A percentile compares a stretch with the other conserved stretches of the same genome.
phyloP scores from a whole-genome alignment of 30 jellyfish, hydroid and myxozoan genomes.

The Turritopsis rubra region DNA sequence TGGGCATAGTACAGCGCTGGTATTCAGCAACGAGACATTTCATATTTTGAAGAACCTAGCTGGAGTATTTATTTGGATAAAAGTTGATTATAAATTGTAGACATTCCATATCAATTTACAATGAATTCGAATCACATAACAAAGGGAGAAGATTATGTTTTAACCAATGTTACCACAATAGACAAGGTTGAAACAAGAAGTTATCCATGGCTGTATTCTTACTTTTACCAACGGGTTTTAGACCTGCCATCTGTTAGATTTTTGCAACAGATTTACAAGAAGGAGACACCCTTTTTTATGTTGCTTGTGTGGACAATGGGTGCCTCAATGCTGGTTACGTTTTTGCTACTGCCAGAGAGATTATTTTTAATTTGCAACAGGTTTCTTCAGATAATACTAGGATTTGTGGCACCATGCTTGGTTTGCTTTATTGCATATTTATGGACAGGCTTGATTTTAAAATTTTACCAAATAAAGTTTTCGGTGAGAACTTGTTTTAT shows the following conservation, averaged over 20 bases:
- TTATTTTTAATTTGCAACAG: not conserved
- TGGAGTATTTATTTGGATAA: not conserved
- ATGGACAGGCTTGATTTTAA: slow-evolving; percentile 7
- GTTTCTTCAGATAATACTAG: not conserved
- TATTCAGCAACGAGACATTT: not conserved
- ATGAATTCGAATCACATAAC: not conserved
- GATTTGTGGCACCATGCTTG: not conserved
- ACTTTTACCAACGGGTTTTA: not conserved
- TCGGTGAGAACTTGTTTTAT: slow-evolving; percentile 8
- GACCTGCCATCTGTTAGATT: not conserved
- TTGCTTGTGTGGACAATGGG: not conserved
- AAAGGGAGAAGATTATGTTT: slow-evolving; percentile 20
- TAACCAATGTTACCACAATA: slow-evolving; percentile 6
- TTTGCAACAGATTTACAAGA: not conserved
- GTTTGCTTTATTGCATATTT: not conserved
- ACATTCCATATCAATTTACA: not conserved
- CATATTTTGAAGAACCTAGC: not conserved
- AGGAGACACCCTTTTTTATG: not conserved
- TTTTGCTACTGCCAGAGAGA: slow-evolving; percentile 1
- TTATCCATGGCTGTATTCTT: slow-evolving; percentile 14
- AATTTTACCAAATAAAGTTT: not conserved
- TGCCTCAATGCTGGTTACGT: not conserved
- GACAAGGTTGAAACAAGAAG: not conserved
- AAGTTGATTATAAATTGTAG: not conserved
- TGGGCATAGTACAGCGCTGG: not conserved